Base-by-base conservation (phyloP, 2,888 invertebrate genomes). In the Lamellibrachia satsuma region DNA sequence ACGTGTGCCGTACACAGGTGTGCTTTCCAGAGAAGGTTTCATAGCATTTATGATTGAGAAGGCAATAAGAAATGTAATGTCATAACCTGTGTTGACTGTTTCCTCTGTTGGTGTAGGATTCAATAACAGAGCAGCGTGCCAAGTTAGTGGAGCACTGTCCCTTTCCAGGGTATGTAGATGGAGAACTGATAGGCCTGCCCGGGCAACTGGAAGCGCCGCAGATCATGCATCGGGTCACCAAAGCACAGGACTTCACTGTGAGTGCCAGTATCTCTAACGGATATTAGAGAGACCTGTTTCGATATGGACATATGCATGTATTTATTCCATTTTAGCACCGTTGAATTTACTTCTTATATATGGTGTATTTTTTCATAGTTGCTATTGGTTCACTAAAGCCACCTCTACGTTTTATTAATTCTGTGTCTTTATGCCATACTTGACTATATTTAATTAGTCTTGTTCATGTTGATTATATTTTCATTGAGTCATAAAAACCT, bases 241-340 rank as follows among this genome's bases (percentile, higher is more conserved):
- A 95, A 91, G 95, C 96, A 11, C 96, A 96, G 93, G 95, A 95
- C 92, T 96, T 96, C 93, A 96, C 96, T 95, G 96, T 96, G 94
- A 94, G 95, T 92, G 75, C 75, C 22, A 75, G 75, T n/a, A 75
- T 22, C 6, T 75, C 15, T 75, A 22, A 22, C 75, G 3, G 22
- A 15, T 22, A 75, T 75, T 11, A 7, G 60, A 60, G 60, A 51
- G 22, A 92, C 55, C 7, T 90, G 90, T 39, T 11, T 39, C 39
- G 39, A 39, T 39, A 39, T 39, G 39, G 39, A 1, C 39, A 39
- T 39, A 39, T 39, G 39, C 39, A 39, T 39, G 39, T 39, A 39
- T 39, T 39, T 39, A 39, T 39, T 39, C 2, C 15, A 57, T 57
- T 57, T 57, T 57, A 1, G 8, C 2, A 57, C 57, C 57, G 8